A percentile compares a stretch with the other conserved stretches of the same genome.
Conservation (phyloP, 1,140 invertebrate genomes). For the Brachionus rubens region DNA sequence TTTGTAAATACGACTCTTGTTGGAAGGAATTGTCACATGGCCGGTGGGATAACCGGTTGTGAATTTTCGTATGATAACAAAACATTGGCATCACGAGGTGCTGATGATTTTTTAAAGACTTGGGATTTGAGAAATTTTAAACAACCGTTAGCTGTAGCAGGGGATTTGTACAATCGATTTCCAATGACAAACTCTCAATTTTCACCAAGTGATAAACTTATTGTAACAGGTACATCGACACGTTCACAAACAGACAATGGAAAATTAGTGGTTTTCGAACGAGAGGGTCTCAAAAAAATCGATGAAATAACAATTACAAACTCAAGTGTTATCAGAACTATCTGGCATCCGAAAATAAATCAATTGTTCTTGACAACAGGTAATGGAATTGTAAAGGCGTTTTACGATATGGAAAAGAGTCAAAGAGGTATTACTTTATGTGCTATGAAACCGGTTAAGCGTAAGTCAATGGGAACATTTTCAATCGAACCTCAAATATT, state of each 20-base stretch:
- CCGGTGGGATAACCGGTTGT: constrained; percentile 76
- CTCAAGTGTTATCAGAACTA: constrained; percentile 73
- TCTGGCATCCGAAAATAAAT: constrained; percentile 95
- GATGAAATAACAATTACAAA: constrained; percentile 64
- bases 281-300: constrained; percentile 69
- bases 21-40: constrained; percentile 72
- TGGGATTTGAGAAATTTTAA: constrained; percentile 87
- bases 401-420: constrained; percentile 78
- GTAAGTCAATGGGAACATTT: constrained; percentile 65
- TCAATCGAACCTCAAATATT: constrained; percentile 63
- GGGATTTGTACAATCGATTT: constrained; percentile 76
- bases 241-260: constrained; percentile 68
- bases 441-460: constrained; percentile 77
- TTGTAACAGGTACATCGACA: constrained; percentile 72
- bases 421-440: constrained; percentile 69
- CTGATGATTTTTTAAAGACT: constrained; percentile 87
- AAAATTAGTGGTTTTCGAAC: constrained; percentile 76
- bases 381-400: constrained; percentile 83
- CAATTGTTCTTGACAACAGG: constrained; percentile 89
- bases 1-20: constrained; percentile 61
- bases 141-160: constrained; percentile 69
- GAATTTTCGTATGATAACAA: constrained; percentile 82
- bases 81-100: constrained; percentile 74
- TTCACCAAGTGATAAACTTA: constrained; percentile 83
- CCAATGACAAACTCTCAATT: constrained; percentile 83